Percentiles rank a stretch among this genome's conserved stretches.
phyloP scores from a whole-genome alignment of 30 jellyfish, hydroid and myxozoan species.

The Euphysa ruthae region DNA sequence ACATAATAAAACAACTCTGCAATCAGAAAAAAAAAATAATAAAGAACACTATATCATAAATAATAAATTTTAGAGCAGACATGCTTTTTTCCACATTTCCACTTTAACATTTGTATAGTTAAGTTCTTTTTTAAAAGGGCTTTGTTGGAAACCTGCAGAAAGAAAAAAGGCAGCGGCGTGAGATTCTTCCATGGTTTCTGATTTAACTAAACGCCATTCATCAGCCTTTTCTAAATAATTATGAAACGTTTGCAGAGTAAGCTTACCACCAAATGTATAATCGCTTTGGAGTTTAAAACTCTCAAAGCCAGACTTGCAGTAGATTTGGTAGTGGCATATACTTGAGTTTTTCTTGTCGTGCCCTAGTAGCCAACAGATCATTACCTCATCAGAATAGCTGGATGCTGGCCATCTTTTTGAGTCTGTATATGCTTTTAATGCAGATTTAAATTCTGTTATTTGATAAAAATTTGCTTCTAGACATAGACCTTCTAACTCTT shows the following conservation, averaged over 20 bases:
- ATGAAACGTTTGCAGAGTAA: background rate
- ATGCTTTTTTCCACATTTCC: conserved; percentile 6
- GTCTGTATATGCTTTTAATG: background rate
- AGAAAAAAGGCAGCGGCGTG: background rate
- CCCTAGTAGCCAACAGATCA: conserved; percentile 1
- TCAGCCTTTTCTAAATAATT: background rate
- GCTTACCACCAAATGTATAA: background rate
- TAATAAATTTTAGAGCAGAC: background rate
- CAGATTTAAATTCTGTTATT: background rate
- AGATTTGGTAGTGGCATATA: background rate
- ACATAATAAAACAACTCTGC: no score
- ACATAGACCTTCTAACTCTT: conserved; percentile 8
- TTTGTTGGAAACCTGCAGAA: background rate
- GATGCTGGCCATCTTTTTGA: background rate
- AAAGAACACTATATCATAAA: no score
- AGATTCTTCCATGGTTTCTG: background rate
- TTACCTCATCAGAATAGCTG: background rate
- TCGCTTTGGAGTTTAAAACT: background rate
- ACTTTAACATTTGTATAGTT: background rate
- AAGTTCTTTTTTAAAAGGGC: background rate
- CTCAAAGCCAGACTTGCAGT: background rate
- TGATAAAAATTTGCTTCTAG: conserved; percentile 7
- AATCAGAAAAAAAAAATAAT: no score
- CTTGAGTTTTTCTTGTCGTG: background rate
- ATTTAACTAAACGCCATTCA: background rate